Percentiles rank a stretch among this genome's conserved stretches.
phyloP scores from a whole-genome alignment of 2,797 vertebrate genomes.

The Rhabdomys pumilio region DNA sequence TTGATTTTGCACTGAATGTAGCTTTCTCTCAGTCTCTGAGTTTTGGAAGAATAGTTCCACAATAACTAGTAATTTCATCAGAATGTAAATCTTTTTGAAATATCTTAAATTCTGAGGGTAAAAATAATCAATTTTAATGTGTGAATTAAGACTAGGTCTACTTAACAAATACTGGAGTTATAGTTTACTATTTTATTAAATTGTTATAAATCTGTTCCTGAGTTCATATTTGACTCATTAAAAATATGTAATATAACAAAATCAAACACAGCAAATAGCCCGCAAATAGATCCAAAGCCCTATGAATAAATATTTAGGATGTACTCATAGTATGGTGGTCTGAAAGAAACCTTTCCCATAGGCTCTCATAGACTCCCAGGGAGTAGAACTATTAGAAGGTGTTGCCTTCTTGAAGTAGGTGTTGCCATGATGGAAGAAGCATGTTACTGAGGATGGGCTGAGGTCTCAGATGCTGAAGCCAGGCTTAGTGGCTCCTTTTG shows the following conservation, averaged over 20 bases:
- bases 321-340: too few relatives aligned
- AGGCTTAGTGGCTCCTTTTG: too few relatives aligned
- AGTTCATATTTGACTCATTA: background rate
- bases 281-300: background rate
- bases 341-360: too few relatives aligned
- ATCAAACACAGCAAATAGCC: background rate
- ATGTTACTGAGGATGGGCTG: too few relatives aligned
- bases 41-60: background rate
- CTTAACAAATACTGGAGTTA: background rate
- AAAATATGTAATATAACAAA: background rate
- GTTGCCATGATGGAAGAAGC: too few relatives aligned
- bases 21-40: background rate
- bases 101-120: background rate
- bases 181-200: background rate
- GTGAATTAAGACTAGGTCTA: background rate
- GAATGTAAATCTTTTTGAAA: background rate
- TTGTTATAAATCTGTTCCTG: background rate
- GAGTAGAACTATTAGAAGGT: too few relatives aligned
- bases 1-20: background rate
- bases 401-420: too few relatives aligned
- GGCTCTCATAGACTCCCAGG: too few relatives aligned
- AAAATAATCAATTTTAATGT: background rate
- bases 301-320: background rate
- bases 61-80: background rate
- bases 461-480: too few relatives aligned